phyloP scores from a whole-genome alignment of 2,113 vertebrate genomes.

The Etheostoma cragini region DNA sequence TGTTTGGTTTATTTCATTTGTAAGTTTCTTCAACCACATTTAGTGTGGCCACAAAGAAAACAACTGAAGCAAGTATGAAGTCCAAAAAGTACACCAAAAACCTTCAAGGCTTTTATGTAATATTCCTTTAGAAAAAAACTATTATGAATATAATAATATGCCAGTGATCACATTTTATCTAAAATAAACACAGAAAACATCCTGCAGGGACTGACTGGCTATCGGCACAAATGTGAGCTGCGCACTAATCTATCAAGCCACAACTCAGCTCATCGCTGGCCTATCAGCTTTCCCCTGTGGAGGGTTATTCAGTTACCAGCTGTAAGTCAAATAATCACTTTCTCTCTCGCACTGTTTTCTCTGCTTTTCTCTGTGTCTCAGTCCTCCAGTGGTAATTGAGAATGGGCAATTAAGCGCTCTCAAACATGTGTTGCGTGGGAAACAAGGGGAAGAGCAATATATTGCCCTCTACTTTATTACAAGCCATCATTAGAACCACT shows the following conservation, averaged over 20 bases:
- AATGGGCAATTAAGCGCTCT: constrained; percentile 64
- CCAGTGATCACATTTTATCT: not conserved
- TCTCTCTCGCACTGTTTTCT: constrained; percentile 28
- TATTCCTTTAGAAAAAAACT: not conserved
- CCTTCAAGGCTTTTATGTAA: not conserved
- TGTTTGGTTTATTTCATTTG: constrained; percentile 1
- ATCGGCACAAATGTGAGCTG: constrained; percentile 27
- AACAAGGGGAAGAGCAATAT: constrained; percentile 56
- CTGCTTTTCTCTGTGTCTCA: constrained; percentile 34
- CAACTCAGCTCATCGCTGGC: constrained; percentile 61
- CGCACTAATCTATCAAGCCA: constrained; percentile 52
- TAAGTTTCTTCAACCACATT: not conserved
- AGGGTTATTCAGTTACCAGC: constrained; percentile 76
- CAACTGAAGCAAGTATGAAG: not conserved
- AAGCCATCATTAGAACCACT: constrained; percentile 31
- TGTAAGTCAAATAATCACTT: constrained; percentile 77
- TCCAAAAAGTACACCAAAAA: not conserved
- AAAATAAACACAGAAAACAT: constrained; percentile 5
- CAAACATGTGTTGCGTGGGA: constrained; percentile 66
- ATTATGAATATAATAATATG: not conserved
- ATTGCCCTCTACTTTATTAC: constrained; percentile 59
- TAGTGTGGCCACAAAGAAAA: not conserved
- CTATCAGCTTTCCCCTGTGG: constrained; percentile 67
- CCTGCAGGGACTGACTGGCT: constrained; percentile 33
- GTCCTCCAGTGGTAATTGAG: constrained; percentile 61